These are phyloP conservation scores for Cathartes aura DNA, from an alignment of 2,113 vertebrate species.

Conservation along the genomic window DNA sequence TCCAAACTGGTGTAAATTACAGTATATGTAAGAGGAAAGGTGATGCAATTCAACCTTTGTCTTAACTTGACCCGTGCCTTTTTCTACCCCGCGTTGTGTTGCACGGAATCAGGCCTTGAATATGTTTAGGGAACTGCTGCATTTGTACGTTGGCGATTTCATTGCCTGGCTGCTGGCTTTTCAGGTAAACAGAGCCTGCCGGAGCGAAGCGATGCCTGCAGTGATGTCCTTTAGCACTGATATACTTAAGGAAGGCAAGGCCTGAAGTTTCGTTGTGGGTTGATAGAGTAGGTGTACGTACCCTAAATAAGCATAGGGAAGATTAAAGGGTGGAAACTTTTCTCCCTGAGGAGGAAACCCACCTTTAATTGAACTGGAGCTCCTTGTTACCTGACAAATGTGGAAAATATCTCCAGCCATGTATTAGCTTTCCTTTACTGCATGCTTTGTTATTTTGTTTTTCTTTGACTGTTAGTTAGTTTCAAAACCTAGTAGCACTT, in stretches of 20 bases:
- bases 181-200: accelerated
- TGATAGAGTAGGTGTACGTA: neutral
- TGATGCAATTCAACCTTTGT: neutral
- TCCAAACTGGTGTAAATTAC: neutral
- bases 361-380: neutral
- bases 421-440: neutral
- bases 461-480: neutral
- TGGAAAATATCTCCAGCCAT: neutral
- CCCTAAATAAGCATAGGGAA: neutral
- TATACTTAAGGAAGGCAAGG: neutral
- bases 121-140: neutral
- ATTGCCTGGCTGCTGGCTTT: neutral
- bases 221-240: neutral
- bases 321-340: neutral
- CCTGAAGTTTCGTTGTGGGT: neutral
- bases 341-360: neutral
- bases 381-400: neutral
- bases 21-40: too few species aligned
- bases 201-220: neutral
- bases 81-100: accelerated
- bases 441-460: neutral
- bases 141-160: accelerated
- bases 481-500: neutral
- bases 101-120: neutral
- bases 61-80: accelerated